A percentile compares a stretch with the other conserved stretches of the same genome.
Evolutionary conservation across 2,888 invertebrate genomes (phyloP).

Genomic region (Osedax frankpressi): DNA sequence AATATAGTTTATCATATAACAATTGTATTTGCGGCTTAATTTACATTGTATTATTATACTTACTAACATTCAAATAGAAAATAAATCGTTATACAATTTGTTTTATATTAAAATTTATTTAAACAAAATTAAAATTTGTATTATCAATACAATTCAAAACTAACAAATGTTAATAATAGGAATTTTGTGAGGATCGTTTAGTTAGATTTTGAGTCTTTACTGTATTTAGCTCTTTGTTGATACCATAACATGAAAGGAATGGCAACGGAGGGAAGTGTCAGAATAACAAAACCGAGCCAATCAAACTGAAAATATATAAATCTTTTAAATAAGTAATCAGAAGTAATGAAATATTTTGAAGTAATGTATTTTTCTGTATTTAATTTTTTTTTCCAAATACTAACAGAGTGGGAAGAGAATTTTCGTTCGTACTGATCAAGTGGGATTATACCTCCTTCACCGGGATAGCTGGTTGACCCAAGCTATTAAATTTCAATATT

Average conservation of each 20-base stretch:
- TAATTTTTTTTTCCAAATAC: slow-evolving; percentile 26
- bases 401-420: slow-evolving; percentile 83
- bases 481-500: slow-evolving; percentile 50
- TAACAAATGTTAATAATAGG: not conserved
- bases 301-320: slow-evolving; percentile 52
- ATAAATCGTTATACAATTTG: not conserved
- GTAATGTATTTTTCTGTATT: not conserved
- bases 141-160: not conserved
- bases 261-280: slow-evolving; percentile 84
- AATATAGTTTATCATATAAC: not conserved
- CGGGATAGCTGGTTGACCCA: slow-evolving; percentile 71
- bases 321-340: not conserved
- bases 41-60: no score
- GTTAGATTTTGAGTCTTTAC: not conserved
- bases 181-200: not conserved
- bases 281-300: slow-evolving; percentile 89
- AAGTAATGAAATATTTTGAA: not conserved
- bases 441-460: slow-evolving; percentile 84
- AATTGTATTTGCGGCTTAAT: no score
- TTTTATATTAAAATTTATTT: not conserved
- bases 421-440: slow-evolving; percentile 85
- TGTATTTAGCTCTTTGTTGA: slow-evolving; percentile 85
- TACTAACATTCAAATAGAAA: no score
- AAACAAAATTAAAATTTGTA: not conserved
- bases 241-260: slow-evolving; percentile 90